Base-by-base conservation (phyloP, 2,888 invertebrate genomes). In the Nemapogon koenigi region DNA sequence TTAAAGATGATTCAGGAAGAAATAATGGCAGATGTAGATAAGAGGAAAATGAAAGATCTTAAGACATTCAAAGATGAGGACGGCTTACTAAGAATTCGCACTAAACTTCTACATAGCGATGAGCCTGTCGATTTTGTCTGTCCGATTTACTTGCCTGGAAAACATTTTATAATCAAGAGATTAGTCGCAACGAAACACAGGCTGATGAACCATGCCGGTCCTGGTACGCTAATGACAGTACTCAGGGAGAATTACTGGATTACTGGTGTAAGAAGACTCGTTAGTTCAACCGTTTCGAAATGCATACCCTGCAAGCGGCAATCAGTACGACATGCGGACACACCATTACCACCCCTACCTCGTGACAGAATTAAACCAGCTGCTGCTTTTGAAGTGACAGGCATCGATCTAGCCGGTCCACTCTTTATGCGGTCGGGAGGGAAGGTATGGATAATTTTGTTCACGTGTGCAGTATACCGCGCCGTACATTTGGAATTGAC, bases 371-470 rank as follows among this genome's bases (percentile, higher is more conserved):
- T 25, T 36, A 36, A 15, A 26, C 11, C 25, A 2, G 6, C 15
- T 2, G 17, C 17, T 16, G 36, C 26, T 3, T 36, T 36, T 15
- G 36, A 36, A 36, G 36, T 36, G 2, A 27, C 26, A 15, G 36
- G 36, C 6, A 16, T 36, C 13, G 36, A 36, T 14, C 15, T 36
- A 8, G 36, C 36, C 2, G 36, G 36, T 4, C 36, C 36, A 14
- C 16, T 36, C 1, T 36, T 26, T 36, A 14, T 35, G n/a, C 19
- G 25, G 25, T 19, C n/a, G 3, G 25, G 25, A 22, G 25, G 25
- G 16, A 35, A 35, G 35, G 16, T 16, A 22, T 36, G 27, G 27
- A 36, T 36, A 17, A 13, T 16, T n/a, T 3, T 25, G 13, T 27
- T 26, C 16, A 36, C 26, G 4, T 36, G 6, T 17, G 6, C 16